Evolutionary conservation across 2,797 vertebrate species (phyloP), one percentile per base, ranked within the genome.

Genomic region (Apogon talboti): DNA sequence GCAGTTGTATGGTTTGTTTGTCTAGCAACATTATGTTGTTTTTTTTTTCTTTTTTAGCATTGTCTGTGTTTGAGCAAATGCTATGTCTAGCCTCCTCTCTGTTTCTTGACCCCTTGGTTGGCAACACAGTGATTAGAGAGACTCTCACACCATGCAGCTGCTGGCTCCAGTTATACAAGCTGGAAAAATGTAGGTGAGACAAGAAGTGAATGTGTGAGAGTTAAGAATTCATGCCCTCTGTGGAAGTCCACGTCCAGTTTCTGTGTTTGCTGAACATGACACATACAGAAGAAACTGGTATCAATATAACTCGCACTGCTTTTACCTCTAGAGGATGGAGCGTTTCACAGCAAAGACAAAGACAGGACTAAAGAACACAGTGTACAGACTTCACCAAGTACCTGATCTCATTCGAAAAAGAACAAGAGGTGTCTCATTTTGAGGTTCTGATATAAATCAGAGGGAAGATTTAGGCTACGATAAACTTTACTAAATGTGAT

Each of bases 381-480:
- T 19, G 4, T n/a, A 47, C 6, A 24, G 37, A 53, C 15, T 47
- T 28, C 24, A 28, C 24, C 24, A 28, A 5, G 24, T 28, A 28
- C 24, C 6, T 2, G 24, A 28, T 28, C n/a, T 44, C 5, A 46
- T 16, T 35, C 7, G 53, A 46, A 52, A 48, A 37, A 55, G 53
- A 18, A 15, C 57, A 38, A 55, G n/a, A 19, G 18, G 44, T 75
- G 72, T 79, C 37, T 82, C 69, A 82, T 55, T 64, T 42, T 5
- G n/a, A 55, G 19, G 12, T 40, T 53, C 56, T 71, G 74, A 76
- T 16, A 58, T 79, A 71, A 79, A 60, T 78, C 74, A 66, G 44
- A 44, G 45, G 28, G 51, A 51, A 66, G 30, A 18, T 51, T 59
- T 57, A 16, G 40, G 48, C 35, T 40, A 59, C 37, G 37, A 71